Evolutionary conservation across 2,797 vertebrate genomes (phyloP).

Genomic region (Thamnophis elegans): DNA sequence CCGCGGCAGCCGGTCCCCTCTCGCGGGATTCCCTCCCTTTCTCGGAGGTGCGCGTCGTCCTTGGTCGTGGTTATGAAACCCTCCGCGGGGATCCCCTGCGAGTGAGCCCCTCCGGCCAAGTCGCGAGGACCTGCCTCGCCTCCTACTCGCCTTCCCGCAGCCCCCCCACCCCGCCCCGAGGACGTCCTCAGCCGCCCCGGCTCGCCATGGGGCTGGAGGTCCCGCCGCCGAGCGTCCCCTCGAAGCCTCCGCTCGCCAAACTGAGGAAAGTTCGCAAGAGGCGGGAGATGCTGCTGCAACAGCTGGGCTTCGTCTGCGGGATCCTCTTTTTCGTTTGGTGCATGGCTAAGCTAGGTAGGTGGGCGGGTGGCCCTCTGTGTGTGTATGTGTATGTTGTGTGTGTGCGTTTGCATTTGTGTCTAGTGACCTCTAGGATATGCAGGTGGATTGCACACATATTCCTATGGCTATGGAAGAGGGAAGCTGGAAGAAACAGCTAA

Average conservation of each 20-base stretch:
- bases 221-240: slow-evolving; percentile 14
- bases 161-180: neutral
- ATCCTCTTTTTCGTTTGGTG: slow-evolving; percentile 72
- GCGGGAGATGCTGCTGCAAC: slow-evolving; percentile 73
- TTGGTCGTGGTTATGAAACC: slow-evolving; percentile 56
- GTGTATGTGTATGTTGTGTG: slow-evolving; percentile 53
- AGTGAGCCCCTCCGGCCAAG: slow-evolving; percentile 35
- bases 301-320: slow-evolving; percentile 74
- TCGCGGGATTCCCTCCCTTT: neutral
- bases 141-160: neutral
- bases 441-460: too few relatives aligned
- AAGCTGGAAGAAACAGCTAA: neutral
- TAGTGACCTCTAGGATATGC: too few relatives aligned
- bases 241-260: slow-evolving; percentile 42
- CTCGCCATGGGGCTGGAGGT: slow-evolving; percentile 53
- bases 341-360: slow-evolving; percentile 70
- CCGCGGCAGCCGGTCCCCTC: neutral
- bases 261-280: slow-evolving; percentile 73
- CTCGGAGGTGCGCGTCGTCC: neutral
- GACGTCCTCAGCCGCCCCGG: slow-evolving; percentile 7
- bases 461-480: neutral
- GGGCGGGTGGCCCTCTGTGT: slow-evolving; percentile 18
- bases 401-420: slow-evolving; percentile 47
- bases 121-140: neutral
- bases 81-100: slow-evolving; percentile 1